phyloP scores from a whole-genome alignment of 2,113 vertebrate genomes.

The Trachemys scripta region DNA sequence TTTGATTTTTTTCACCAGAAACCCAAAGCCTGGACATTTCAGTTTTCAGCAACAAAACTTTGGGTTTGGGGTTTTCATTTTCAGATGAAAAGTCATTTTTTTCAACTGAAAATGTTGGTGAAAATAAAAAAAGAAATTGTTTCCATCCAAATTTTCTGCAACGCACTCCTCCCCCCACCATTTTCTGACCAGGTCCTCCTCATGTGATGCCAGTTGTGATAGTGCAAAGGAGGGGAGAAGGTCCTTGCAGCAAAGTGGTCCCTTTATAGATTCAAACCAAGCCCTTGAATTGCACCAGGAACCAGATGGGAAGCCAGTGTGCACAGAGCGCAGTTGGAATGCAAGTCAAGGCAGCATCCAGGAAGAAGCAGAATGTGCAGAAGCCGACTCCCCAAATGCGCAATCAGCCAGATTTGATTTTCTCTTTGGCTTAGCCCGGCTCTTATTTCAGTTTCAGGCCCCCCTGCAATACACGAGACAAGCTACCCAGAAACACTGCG shows the following conservation, averaged over 20 bases:
- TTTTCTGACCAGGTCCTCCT: too few relatives aligned
- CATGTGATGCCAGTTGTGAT: too few relatives aligned
- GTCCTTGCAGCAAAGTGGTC: background rate
- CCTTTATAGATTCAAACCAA: background rate
- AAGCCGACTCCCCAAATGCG: background rate
- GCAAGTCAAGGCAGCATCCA: background rate
- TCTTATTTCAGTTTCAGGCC: background rate
- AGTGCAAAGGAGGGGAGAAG: too few relatives aligned
- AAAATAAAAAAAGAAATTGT: background rate
- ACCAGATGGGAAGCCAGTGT: background rate
- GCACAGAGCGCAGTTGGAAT: background rate
- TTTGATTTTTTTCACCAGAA: background rate
- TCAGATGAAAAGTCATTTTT: background rate
- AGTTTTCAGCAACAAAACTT: constrained; percentile 19
- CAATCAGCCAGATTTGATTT: background rate
- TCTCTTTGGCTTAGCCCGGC: background rate
- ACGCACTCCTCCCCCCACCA: too few relatives aligned
- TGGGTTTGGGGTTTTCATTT: background rate
- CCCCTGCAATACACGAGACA: background rate
- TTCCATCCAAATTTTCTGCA: background rate
- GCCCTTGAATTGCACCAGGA: background rate
- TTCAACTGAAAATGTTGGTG: background rate
- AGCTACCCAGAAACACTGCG: background rate
- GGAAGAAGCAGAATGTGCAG: accelerated
- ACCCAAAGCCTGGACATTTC: background rate